Conservation (phyloP, 2,797 vertebrate species). For the Melanogrammus aeglefinus region DNA sequence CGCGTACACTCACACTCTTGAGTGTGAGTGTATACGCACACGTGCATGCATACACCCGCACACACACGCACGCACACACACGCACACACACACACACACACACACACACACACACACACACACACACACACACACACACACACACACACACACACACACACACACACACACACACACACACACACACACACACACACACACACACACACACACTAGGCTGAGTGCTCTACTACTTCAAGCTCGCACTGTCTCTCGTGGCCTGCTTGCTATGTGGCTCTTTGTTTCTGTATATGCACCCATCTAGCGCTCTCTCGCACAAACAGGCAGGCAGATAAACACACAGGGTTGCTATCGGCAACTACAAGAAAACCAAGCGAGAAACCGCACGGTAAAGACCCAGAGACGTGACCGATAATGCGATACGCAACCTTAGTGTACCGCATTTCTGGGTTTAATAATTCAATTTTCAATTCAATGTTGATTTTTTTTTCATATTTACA, state of each 20-base stretch:
- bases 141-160: not conserved
- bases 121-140: not conserved
- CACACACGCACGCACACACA: not conserved
- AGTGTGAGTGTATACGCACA: not conserved
- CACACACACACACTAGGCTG: constrained; percentile 45
- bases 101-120: not conserved
- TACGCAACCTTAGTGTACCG: no score
- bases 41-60: not conserved
- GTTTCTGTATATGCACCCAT: not conserved
- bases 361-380: no score
- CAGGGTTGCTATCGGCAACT: no score
- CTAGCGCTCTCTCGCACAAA: constrained; percentile 23
- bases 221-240: constrained; percentile 56
- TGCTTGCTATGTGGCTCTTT: not conserved
- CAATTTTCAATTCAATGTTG: no score
- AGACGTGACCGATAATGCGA: no score
- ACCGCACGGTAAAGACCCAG: no score
- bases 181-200: constrained; percentile 6
- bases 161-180: not conserved
- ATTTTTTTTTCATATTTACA: no score
- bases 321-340: not conserved
- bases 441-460: no score
- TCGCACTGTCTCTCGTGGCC: not conserved
- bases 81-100: not conserved
- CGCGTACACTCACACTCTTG: not conserved